These are phyloP conservation scores for Gastrophryne carolinensis DNA, from an alignment of 2,797 vertebrate genomes.

Conservation along the genomic window DNA sequence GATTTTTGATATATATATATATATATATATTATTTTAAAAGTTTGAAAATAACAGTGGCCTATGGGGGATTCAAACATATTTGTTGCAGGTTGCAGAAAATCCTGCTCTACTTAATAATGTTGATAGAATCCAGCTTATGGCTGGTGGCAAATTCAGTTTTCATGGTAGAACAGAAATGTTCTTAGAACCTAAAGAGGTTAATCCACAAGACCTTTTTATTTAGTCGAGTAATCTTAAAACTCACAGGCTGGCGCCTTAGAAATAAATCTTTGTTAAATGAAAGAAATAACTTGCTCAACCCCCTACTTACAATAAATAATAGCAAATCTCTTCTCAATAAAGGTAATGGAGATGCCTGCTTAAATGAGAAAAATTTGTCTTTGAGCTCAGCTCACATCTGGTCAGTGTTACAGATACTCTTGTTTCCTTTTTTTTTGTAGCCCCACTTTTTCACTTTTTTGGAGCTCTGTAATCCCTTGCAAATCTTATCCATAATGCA, in stretches of 20 bases:
- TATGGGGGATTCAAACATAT: too few species aligned
- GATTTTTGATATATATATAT: too few species aligned
- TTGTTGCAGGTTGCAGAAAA: too few species aligned
- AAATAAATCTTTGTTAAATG: background rate
- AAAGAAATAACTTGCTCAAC: background rate
- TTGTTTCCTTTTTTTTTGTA: slow-evolving; percentile 6
- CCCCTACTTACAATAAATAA: slow-evolving; percentile 2
- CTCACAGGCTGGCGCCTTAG: background rate
- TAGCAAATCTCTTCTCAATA: slow-evolving; percentile 12
- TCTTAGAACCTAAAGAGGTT: background rate
- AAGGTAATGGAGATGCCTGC: slow-evolving; percentile 6
- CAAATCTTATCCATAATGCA: slow-evolving; percentile 48
- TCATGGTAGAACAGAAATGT: background rate
- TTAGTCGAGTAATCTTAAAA: slow-evolving; percentile 13
- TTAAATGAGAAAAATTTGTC: slow-evolving; percentile 22
- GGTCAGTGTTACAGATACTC: slow-evolving; percentile 29
- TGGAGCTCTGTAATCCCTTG: slow-evolving; percentile 16
- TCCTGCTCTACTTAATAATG: too few species aligned
- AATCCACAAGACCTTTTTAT: background rate
- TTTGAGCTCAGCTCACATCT: slow-evolving; percentile 23
- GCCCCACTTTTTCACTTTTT: background rate
- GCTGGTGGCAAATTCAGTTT: background rate
- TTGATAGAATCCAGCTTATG: background rate
- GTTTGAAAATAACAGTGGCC: too few species aligned
- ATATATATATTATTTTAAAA: too few species aligned